Conservation (phyloP, 2,797 vertebrate genomes). For the Manis javanica region DNA sequence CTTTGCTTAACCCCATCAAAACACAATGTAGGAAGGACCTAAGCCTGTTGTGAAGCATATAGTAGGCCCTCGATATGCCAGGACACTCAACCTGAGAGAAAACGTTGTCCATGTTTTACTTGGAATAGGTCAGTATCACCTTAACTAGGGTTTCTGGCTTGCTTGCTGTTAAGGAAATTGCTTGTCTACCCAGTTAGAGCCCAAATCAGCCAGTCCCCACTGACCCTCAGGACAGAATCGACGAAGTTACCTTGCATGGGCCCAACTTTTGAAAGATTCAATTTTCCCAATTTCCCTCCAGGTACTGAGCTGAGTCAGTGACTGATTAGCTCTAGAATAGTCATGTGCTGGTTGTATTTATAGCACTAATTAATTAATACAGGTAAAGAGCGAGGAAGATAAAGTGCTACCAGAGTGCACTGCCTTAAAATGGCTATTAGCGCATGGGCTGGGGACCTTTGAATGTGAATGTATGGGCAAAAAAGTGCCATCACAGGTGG, state of each 20-base stretch:
- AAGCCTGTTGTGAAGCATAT: neutral
- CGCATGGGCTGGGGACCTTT: constrained; percentile 46
- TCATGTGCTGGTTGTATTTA: constrained; percentile 73
- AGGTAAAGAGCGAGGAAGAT: constrained; percentile 73
- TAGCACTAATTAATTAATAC: constrained; percentile 78
- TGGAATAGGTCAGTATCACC: neutral
- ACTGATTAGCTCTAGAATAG: constrained; percentile 72
- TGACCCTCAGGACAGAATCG: constrained; percentile 7
- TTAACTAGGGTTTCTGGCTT: neutral
- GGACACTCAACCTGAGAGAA: neutral
- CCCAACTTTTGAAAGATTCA: constrained; percentile 65
- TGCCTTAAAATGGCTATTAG: constrained; percentile 69
- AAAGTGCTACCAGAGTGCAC: neutral
- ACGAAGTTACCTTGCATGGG: neutral
- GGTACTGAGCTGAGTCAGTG: constrained; percentile 67
- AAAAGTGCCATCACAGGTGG: constrained; percentile 71
- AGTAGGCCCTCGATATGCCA: neutral
- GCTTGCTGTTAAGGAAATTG: neutral
- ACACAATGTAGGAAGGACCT: neutral
- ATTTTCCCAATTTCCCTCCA: constrained; percentile 71
- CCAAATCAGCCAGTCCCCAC: neutral
- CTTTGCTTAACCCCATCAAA: neutral
- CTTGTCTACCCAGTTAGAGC: constrained; percentile 10
- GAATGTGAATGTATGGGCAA: neutral
- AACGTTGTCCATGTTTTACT: neutral